These are phyloP conservation scores for Anadara kagoshimensis DNA, from an alignment of 1,140 invertebrate genomes.

Conservation along the genomic window DNA sequence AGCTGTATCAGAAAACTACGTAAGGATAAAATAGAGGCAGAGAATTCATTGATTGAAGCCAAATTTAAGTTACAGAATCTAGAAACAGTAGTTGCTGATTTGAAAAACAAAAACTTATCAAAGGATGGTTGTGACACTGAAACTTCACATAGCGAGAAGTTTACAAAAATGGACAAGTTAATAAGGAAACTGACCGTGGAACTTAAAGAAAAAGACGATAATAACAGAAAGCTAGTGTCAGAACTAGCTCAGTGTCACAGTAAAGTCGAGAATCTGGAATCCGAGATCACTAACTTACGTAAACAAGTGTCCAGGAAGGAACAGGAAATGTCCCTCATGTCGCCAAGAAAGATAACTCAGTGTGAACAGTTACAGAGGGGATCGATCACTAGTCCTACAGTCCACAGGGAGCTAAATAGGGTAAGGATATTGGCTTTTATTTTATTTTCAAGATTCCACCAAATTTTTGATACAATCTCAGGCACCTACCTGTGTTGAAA, in stretches of 20 bases:
- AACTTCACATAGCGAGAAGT: too few species aligned
- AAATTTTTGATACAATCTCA: too few species aligned
- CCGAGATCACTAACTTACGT: background rate
- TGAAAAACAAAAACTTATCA: background rate
- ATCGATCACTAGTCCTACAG: slow-evolving; percentile 24
- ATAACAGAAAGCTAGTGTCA: background rate
- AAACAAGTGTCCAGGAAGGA: too few species aligned
- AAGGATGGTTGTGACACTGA: background rate
- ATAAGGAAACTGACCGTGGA: too few species aligned
- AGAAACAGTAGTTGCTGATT: slow-evolving; percentile 8
- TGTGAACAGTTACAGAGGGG: slow-evolving; percentile 2
- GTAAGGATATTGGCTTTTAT: background rate
- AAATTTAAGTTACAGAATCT: slow-evolving; percentile 39
- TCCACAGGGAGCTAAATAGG: slow-evolving; percentile 23
- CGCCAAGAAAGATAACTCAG: background rate
- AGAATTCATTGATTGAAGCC: slow-evolving; percentile 41
- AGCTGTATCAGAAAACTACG: slow-evolving; percentile 37
- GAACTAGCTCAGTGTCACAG: slow-evolving; percentile 4
- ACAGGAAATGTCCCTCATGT: background rate
- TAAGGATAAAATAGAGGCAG: slow-evolving; percentile 48
- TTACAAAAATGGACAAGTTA: too few species aligned
- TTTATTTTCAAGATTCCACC: too few species aligned
- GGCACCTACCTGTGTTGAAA: too few species aligned
- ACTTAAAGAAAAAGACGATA: background rate
- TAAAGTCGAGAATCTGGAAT: slow-evolving; percentile 25